Evolutionary conservation across 1,140 invertebrate genomes (phyloP).

Genomic region (Formica exsecta): DNA sequence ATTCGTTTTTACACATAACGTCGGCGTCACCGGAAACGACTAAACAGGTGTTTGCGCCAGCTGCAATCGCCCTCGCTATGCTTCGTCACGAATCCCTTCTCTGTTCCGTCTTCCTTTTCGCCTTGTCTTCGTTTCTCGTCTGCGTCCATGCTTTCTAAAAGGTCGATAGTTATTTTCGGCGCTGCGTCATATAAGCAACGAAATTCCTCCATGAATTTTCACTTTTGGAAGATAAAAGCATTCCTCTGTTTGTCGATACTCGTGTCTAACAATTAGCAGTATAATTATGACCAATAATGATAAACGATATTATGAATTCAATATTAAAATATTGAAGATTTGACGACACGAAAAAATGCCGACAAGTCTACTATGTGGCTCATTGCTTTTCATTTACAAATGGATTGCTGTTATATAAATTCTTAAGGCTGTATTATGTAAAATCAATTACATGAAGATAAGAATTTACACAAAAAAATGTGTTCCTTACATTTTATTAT

Average conservation of each 20-base stretch:
- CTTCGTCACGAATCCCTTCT: constrained; percentile 57
- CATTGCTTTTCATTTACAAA: neutral
- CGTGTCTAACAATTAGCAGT: neutral
- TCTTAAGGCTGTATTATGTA: too few species aligned
- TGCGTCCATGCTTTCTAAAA: constrained; percentile 53
- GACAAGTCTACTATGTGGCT: neutral
- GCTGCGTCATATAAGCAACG: constrained; percentile 22
- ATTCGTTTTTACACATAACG: constrained; percentile 4
- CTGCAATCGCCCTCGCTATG: constrained; percentile 56
- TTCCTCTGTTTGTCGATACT: neutral
- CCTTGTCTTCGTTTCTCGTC: constrained; percentile 5
- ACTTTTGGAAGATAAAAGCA: constrained; percentile 1
- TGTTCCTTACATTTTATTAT: neutral
- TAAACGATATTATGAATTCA: neutral
- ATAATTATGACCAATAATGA: neutral
- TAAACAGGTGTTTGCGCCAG: constrained; percentile 74
- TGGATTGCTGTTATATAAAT: too few species aligned
- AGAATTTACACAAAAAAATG: neutral
- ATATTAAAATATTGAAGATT: neutral
- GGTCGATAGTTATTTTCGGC: constrained; percentile 53
- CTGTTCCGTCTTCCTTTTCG: constrained; percentile 12
- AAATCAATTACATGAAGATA: too few species aligned
- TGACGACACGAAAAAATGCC: neutral
- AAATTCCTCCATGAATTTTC: constrained; percentile 32
- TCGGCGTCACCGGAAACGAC: constrained; percentile 65